phyloP scores from a whole-genome alignment of 2,888 invertebrate genomes.

The Synanthedon myopaeformis region DNA sequence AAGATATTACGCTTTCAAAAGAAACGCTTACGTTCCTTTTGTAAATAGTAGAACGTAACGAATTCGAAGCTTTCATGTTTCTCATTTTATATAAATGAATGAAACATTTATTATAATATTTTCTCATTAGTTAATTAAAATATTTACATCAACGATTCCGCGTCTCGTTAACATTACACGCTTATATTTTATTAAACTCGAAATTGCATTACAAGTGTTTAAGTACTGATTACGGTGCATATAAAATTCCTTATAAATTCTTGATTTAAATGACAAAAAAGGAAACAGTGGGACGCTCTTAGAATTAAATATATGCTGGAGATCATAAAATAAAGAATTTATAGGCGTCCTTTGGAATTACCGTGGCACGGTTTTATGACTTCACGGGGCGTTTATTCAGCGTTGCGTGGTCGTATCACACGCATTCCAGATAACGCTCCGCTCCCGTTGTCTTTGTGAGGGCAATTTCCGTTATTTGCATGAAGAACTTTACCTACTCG shows the following conservation, averaged over 20 bases:
- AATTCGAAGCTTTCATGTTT: background rate
- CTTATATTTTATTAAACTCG: slow-evolving; percentile 18
- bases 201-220: slow-evolving; percentile 21
- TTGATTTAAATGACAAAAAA: slow-evolving; percentile 59
- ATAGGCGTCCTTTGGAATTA: slow-evolving; percentile 66
- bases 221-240: slow-evolving; percentile 41
- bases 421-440: slow-evolving; percentile 41
- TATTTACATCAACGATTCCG: slow-evolving; percentile 31
- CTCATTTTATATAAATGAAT: slow-evolving; percentile 12
- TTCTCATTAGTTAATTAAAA: slow-evolving; percentile 23
- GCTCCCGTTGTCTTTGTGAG: slow-evolving; percentile 33
- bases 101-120: slow-evolving; percentile 18
- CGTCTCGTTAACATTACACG: slow-evolving; percentile 28
- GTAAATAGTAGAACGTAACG: slow-evolving; percentile 20
- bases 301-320: slow-evolving; percentile 64
- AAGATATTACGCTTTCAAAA: slow-evolving; percentile 32
- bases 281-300: slow-evolving; percentile 57
- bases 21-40: slow-evolving; percentile 29
- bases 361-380: slow-evolving; percentile 62
- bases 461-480: slow-evolving; percentile 36
- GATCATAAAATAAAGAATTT: slow-evolving; percentile 69
- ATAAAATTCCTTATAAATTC: slow-evolving; percentile 54
- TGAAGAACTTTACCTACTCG: slow-evolving; percentile 11
- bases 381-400: slow-evolving; percentile 64
- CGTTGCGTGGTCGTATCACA: slow-evolving; percentile 51